These are phyloP conservation scores for Synanthedon formicaeformis DNA, from an alignment of 2,888 invertebrate genomes.

Conservation along the genomic window DNA sequence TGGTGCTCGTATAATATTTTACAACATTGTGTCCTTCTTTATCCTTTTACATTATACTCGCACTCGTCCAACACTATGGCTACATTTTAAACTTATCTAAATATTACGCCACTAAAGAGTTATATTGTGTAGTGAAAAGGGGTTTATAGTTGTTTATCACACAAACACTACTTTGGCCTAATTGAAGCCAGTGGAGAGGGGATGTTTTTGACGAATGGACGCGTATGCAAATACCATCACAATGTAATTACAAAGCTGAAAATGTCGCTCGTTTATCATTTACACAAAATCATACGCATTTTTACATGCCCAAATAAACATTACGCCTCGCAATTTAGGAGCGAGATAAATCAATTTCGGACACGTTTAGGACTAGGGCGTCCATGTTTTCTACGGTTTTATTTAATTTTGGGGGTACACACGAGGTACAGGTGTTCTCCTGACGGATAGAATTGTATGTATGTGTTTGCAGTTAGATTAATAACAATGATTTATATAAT, in stretches of 20 bases:
- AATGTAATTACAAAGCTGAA: neutral
- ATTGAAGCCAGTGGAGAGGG: no score
- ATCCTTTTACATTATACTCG: slow-evolving; percentile 2
- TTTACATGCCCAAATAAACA: neutral
- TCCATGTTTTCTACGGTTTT: neutral
- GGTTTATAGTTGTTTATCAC: no score
- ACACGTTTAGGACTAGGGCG: neutral
- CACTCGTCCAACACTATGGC: neutral
- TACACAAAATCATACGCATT: neutral
- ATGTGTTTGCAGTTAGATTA: no score
- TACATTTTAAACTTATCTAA: neutral
- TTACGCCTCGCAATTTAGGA: neutral
- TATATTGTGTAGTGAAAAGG: neutral
- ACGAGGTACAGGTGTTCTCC: neutral
- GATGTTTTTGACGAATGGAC: no score
- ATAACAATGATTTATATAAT: no score
- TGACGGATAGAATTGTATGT: no score
- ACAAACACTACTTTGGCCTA: no score
- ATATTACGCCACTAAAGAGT: neutral
- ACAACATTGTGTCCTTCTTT: slow-evolving; percentile 5
- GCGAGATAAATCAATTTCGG: neutral
- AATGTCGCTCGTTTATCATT: neutral
- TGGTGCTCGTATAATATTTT: slow-evolving; percentile 7
- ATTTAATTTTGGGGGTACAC: neutral
- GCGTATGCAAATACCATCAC: no score